These are phyloP conservation scores for Chanos chanos DNA, from an alignment of 2,797 vertebrate genomes.

Conservation along the genomic window DNA sequence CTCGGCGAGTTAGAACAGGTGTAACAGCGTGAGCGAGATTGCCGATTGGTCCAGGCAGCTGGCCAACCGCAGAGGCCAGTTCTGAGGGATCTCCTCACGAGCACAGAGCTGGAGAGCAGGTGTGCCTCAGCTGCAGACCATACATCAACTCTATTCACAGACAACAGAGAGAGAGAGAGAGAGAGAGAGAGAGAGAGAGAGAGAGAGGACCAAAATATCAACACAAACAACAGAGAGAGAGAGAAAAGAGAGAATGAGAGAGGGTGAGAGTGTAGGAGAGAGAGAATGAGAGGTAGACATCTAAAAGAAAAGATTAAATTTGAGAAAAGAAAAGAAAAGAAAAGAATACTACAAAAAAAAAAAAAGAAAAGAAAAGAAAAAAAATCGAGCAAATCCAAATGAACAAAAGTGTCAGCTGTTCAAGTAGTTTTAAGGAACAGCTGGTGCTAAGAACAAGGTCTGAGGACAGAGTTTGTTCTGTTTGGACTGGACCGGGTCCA, in stretches of 20 bases:
- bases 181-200: slow-evolving; percentile 33
- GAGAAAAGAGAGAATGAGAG: slow-evolving; percentile 22
- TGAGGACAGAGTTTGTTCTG: slow-evolving; percentile 75
- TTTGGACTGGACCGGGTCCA: slow-evolving; percentile 72
- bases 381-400: too few relatives aligned
- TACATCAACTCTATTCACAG: slow-evolving; percentile 66
- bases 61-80: too few relatives aligned
- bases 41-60: too few relatives aligned
- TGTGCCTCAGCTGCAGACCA: slow-evolving; percentile 71
- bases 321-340: not conserved
- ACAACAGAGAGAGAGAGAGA: slow-evolving; percentile 25
- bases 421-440: slow-evolving; percentile 67
- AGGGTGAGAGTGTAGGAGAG: slow-evolving; percentile 44
- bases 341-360: slow-evolving; percentile 38
- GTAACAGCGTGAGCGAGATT: slow-evolving; percentile 23
- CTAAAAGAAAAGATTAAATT: slow-evolving; percentile 7
- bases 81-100: too few relatives aligned
- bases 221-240: slow-evolving; percentile 27
- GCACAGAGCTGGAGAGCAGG: slow-evolving; percentile 59
- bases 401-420: slow-evolving; percentile 79
- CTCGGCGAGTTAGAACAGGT: slow-evolving; percentile 39
- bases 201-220: slow-evolving; percentile 26
- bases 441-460: slow-evolving; percentile 73
- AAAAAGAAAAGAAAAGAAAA: slow-evolving; percentile 54
- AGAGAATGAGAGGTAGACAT: slow-evolving; percentile 11